phyloP scores from a whole-genome alignment of 1,140 invertebrate species.

The Lordiphosa stackelbergi region DNA sequence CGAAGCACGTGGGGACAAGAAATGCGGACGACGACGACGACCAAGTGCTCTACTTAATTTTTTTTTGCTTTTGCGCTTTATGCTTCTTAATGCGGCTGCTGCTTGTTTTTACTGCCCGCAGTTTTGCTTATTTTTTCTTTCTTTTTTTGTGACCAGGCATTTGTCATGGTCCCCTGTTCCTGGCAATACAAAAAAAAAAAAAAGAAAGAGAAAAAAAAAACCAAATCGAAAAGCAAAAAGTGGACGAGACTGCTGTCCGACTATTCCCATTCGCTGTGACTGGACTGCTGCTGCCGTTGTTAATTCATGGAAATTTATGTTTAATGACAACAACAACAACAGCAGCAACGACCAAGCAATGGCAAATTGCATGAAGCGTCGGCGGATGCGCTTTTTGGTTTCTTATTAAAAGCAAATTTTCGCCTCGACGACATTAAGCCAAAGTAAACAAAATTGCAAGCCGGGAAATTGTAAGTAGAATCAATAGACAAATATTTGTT shows the following conservation, averaged over 20 bases:
- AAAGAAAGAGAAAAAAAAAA: not conserved
- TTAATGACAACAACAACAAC: constrained; percentile 30
- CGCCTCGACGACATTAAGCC: constrained; percentile 21
- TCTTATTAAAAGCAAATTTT: constrained; percentile 51
- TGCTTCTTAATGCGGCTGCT: constrained; percentile 1
- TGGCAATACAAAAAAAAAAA: constrained; percentile 7
- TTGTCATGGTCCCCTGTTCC: too few species aligned
- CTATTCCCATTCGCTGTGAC: constrained; percentile 1
- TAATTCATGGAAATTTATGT: constrained; percentile 44
- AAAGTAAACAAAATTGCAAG: constrained; percentile 20
- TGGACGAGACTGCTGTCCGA: not conserved
- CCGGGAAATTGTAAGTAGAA: constrained; percentile 12
- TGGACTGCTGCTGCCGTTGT: constrained; percentile 11
- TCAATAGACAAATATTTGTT: not conserved
- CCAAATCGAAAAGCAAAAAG: not conserved
- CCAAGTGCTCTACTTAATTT: constrained; percentile 31
- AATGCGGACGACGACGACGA: constrained; percentile 16
- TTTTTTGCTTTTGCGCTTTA: not conserved
- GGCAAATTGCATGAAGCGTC: constrained; percentile 21
- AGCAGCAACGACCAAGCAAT: constrained; percentile 3
- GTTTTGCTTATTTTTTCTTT: constrained; percentile 3
- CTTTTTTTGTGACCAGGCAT: constrained; percentile 1
- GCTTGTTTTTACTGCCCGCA: constrained; percentile 7
- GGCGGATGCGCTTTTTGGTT: constrained; percentile 35
- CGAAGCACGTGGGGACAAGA: constrained; percentile 1